These are phyloP conservation scores for Eupristina koningsbergeri DNA, from an alignment of 1,140 invertebrate genomes.

Conservation along the genomic window DNA sequence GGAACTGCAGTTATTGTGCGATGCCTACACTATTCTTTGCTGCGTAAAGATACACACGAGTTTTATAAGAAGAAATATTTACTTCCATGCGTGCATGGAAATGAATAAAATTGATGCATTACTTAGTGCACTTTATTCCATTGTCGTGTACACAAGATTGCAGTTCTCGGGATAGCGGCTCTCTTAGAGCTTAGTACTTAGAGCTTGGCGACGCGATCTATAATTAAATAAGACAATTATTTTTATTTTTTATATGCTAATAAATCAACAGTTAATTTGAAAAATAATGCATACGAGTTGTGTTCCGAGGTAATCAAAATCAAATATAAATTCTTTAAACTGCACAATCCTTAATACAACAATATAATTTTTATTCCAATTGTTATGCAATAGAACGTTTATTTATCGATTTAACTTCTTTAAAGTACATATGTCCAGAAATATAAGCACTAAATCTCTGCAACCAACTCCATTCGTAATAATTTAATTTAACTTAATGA, in stretches of 20 bases:
- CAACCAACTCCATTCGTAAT: too few species aligned
- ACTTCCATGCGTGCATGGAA: neutral
- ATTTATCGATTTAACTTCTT: too few species aligned
- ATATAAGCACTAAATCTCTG: too few species aligned
- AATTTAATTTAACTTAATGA: too few species aligned
- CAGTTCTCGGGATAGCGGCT: neutral
- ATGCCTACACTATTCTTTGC: neutral
- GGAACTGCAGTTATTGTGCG: neutral
- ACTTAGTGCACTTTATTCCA: neutral
- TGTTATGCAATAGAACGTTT: too few species aligned
- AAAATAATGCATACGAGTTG: neutral
- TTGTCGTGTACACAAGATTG: slow-evolving; percentile 18
- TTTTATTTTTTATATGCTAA: neutral
- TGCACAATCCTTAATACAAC: too few species aligned
- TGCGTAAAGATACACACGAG: neutral
- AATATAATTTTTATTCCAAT: too few species aligned
- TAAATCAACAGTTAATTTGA: neutral
- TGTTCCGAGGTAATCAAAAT: neutral
- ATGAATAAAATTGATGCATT: slow-evolving; percentile 6
- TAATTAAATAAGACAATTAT: neutral
- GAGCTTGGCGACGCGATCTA: neutral
- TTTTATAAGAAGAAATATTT: slow-evolving; percentile 45
- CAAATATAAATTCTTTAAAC: too few species aligned
- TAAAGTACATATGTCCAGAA: too few species aligned
- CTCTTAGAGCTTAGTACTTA: neutral